Conservation (phyloP, 37 sponge, comb jelly and placozoan species). For the Sycon ciliatum region DNA sequence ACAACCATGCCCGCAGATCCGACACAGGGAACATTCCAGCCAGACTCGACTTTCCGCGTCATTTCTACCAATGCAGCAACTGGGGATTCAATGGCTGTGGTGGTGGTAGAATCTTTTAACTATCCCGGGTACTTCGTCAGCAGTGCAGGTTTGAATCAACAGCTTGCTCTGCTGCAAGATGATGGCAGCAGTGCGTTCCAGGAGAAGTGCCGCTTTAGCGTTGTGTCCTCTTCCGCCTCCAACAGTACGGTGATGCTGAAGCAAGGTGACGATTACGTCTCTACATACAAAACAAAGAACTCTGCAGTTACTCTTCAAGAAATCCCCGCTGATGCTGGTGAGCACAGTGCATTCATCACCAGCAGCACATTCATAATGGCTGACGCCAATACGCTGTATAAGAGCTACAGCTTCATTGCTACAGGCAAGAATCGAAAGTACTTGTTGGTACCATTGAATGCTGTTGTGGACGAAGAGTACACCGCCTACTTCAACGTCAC, state of each 20-base stretch:
- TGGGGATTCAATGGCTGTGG: background rate
- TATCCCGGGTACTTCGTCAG: background rate
- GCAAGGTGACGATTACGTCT: too few relatives aligned
- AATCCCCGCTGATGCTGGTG: too few relatives aligned
- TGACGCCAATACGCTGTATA: background rate
- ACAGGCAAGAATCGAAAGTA: background rate
- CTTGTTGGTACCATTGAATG: background rate
- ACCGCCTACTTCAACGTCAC: constrained; percentile 11
- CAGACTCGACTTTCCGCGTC: constrained; percentile 1
- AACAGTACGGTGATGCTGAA: too few relatives aligned
- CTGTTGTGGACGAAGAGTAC: background rate
- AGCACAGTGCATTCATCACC: background rate
- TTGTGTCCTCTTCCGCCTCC: too few relatives aligned
- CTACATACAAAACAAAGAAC: too few relatives aligned
- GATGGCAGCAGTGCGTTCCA: too few relatives aligned
- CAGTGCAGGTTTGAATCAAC: background rate
- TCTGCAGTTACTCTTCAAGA: too few relatives aligned
- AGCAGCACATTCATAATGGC: background rate
- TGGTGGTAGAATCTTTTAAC: too few relatives aligned
- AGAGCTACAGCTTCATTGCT: constrained; percentile 9
- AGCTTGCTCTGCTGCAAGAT: background rate
- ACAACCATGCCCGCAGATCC: too few relatives aligned
- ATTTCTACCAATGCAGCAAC: background rate
- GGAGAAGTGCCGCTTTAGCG: too few relatives aligned
- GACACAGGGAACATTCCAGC: background rate